Base-by-base conservation (phyloP, 2,888 invertebrate genomes). In the Iselma pallidipennis region DNA sequence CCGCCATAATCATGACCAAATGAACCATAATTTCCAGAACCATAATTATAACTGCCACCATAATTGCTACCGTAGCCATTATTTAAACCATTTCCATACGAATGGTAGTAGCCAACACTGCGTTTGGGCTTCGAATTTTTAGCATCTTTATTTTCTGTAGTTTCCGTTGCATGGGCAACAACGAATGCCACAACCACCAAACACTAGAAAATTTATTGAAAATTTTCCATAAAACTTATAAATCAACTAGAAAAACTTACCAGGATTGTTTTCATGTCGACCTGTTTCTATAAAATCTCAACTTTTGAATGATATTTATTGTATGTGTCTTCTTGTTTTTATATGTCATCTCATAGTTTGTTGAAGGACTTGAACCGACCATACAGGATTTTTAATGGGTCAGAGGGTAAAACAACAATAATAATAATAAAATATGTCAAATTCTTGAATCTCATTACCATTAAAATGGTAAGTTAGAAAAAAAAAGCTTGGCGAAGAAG, bases 191-290 rank as follows among this genome's bases (percentile, higher is more conserved):
- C 37, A 33, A 66, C 55, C 14, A 14, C n/a, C 12, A 53, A 16
- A 48, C 45, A 58, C 58, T 57, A 33, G 12, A 51, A 51, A 42
- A 55, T 56, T 66, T 59, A 28, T 55, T 29, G 6, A 55, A 33
- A 12, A 29, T 21, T 49, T 48, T 3, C 10, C n/a, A n/a, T 16
- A 6, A 51, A 12, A 45, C 16, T 52, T n/a, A 49, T 19, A 9
- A n/a, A 48, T 19, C 7, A 21, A n/a, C n/a, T n/a, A n/a, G n/a
- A n/a, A 5, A 9, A 54, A 65, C 67, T 66, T 63, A 69, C 69
- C 67, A 67, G 52, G 53, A 66, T 37, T 16, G 54, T 51, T 55
- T 66, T 69, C 69, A 69, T 69, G 9, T 29, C 26, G 49, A 14
- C 16, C n/a, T 10, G 6, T n/a, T 53, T 16, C 37, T 33, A 48